Base-by-base conservation (phyloP, 2,797 vertebrate species). In the Chaetophractus vellerosus region DNA sequence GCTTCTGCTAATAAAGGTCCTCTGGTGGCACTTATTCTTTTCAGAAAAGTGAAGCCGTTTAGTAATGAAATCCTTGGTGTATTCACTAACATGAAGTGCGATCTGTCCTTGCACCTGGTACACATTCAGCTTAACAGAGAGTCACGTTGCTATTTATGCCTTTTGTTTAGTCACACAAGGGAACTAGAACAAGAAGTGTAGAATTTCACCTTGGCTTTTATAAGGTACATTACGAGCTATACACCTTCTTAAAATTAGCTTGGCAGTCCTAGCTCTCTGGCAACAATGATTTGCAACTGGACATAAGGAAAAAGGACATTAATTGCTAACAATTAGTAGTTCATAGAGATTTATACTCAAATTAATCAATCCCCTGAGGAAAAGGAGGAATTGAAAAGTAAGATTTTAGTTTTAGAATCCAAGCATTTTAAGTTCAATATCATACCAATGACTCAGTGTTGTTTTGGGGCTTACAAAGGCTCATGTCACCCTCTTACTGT, bases 161-260 rank as follows among this genome's bases (percentile, higher is more conserved):
- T 97, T 97, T 97, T 97, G 93, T 97, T 87, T 61, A 76, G 79
- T 81, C 72, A 75, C 95, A 96, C 94, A 96, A 97, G 95, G 94
- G 96, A 96, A 95, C 33, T 76, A 88, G 94, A 92, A 97, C 69
- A 88, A 72, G 52, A 94, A 89, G 83, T 86, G 93, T 68, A 88
- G 89, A 89, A 94, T 98, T 97, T 97, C 96, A 97, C 96, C 95
- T 97, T 97, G 95, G 90, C 31, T 94, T 96, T 98, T 97, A 93
- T 83, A 95, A 95, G 68, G 72, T 59, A 80, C 81, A 88, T 92
- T 95, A 71, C 81, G 75, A 81, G 80, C 88, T 78, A 28, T 45
- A 28, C 19, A 87, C 71, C 82, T 91, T 50, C 36, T 94, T 91
- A 94, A 79, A 93, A 95, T 91, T 83, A 94, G 75, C 55, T 89